Base-by-base conservation (phyloP, 2,797 vertebrate genomes). In the Takifugu rubripes region DNA sequence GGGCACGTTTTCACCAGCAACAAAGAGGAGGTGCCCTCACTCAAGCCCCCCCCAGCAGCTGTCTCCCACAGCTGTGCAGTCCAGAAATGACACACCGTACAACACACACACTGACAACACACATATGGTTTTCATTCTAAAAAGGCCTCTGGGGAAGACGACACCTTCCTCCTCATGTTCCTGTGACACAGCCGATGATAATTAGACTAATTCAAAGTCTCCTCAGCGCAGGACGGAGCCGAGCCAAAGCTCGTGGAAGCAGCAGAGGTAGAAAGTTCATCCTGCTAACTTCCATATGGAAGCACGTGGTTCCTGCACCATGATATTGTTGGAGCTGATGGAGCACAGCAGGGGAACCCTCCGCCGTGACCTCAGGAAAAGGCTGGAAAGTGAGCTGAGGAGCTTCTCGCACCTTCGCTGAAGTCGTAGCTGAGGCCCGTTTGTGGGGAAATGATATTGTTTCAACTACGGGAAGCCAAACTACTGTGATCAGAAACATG, bases 121-220 rank as follows among this genome's bases (percentile, higher is more conserved):
- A 57, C 59, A 56, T 24, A 58, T 44, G 3, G 54, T 21, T 44
- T 47, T 56, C 58, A 61, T 77, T 55, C 70, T 51, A 29, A 58
- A 70, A 62, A 53, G 71, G 49, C 72, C 80, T 73, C 81, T 54
- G 53, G 75, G 84, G 85, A 40, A 66, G 17, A 74, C 25, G 7
- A 61, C 66, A 77, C 73, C 84, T 86, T 83, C 82, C 66, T 77
- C 73, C 53, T 78, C 77, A 66, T 80, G 84, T 84, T 84, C 80
- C 79, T 49, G 49, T 79, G 75, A 84, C 77, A 82, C 56, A 68
- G 83, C 81, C 73, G 16, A 77, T 81, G 81, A 80, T 85, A 89
- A 88, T 87, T 84, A 87, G 80, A 80, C 84, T 81, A 82, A 88
- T 85, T 81, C 83, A 86, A 85, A 83, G 81, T 82, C 74, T 89